Percentiles rank a stretch among this genome's conserved stretches.
Evolutionary conservation across 1,140 invertebrate genomes (phyloP).

Genomic region (Phymastichus coffea): DNA sequence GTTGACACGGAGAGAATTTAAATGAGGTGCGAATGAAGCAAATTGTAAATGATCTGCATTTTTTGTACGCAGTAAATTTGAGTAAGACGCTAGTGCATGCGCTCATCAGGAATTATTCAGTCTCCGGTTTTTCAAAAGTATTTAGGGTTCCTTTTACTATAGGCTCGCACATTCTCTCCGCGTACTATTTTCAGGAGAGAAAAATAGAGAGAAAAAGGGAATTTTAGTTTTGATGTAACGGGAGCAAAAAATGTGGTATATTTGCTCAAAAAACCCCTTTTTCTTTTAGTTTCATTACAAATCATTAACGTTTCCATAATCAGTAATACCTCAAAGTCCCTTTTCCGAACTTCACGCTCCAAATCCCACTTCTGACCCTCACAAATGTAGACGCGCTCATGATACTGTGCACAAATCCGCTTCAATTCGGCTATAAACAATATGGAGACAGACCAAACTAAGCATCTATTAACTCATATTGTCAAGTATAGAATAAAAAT

Average conservation of each 20-base stretch:
- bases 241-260: constrained; percentile 24
- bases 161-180: constrained; percentile 30
- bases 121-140: constrained; percentile 13
- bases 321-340: constrained; percentile 89
- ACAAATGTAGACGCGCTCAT: constrained; percentile 91
- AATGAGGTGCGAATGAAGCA: no score
- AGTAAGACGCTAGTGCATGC: no score
- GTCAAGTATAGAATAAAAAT: background rate
- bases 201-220: constrained; percentile 30
- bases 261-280: constrained; percentile 26
- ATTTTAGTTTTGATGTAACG: constrained; percentile 13
- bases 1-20: constrained; percentile 16
- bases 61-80: no score
- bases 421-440: constrained; percentile 75
- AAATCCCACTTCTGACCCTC: constrained; percentile 99
- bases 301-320: constrained; percentile 23
- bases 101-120: no score
- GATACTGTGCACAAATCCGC: constrained; percentile 92
- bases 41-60: no score
- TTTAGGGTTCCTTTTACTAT: no score
- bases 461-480: constrained; percentile 15
- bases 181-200: constrained; percentile 33
- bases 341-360: constrained; percentile 97
- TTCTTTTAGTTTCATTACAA: constrained; percentile 14
- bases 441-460: constrained; percentile 50